Conservation (phyloP, 2,888 invertebrate genomes). For the Tinea trinotella region DNA sequence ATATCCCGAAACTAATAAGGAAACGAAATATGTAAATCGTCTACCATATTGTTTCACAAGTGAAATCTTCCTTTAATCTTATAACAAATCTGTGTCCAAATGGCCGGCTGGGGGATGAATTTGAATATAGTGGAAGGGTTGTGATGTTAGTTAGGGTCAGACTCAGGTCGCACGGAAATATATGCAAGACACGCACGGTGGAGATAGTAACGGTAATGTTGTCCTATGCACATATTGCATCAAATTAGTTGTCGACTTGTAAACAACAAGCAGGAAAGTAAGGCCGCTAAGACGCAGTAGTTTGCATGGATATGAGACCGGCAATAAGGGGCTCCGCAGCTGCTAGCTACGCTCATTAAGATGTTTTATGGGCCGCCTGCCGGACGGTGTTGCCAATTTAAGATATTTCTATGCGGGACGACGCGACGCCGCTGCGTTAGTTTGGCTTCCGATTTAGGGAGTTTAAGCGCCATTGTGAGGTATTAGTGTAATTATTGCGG, state of each 20-base stretch:
- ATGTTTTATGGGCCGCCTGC: slow-evolving; percentile 72
- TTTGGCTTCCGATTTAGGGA: slow-evolving; percentile 69
- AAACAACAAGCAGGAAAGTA: slow-evolving; percentile 66
- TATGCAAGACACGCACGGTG: slow-evolving; percentile 70
- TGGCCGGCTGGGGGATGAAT: slow-evolving; percentile 64
- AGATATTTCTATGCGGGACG: slow-evolving; percentile 72
- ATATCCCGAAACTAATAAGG: slow-evolving; percentile 73
- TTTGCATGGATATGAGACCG: slow-evolving; percentile 73
- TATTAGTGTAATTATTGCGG: slow-evolving; percentile 67
- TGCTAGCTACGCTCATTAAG: slow-evolving; percentile 72
- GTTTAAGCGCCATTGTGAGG: slow-evolving; percentile 68
- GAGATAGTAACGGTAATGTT: slow-evolving; percentile 67
- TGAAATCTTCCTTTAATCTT: slow-evolving; percentile 75
- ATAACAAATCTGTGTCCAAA: slow-evolving; percentile 74
- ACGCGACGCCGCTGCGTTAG: slow-evolving; percentile 67
- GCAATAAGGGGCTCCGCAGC: slow-evolving; percentile 69
- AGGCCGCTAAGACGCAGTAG: slow-evolving; percentile 67
- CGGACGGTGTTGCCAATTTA: slow-evolving; percentile 71
- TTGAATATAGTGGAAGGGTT: slow-evolving; percentile 65
- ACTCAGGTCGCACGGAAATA: slow-evolving; percentile 55
- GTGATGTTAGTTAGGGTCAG: slow-evolving; percentile 47
- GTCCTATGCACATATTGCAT: slow-evolving; percentile 74
- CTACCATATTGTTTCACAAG: slow-evolving; percentile 72
- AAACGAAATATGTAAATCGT: slow-evolving; percentile 73
- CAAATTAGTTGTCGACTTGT: slow-evolving; percentile 73